Conservation (phyloP, 2,888 invertebrate genomes). For the Vesta saturnalis region DNA sequence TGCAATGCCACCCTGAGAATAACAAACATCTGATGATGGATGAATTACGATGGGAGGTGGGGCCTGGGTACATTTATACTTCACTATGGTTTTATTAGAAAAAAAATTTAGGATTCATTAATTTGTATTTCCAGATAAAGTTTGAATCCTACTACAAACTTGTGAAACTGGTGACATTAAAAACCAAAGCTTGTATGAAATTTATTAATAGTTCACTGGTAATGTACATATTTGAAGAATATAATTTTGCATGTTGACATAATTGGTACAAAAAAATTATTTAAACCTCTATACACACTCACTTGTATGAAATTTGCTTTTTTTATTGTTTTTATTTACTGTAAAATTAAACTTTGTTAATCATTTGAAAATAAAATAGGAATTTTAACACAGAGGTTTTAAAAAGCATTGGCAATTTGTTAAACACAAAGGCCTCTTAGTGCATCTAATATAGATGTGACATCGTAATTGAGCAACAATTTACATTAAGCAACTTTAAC, state of each 20-base stretch:
- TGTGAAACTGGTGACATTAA: too few species aligned
- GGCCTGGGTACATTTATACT: too few species aligned
- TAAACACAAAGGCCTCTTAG: constrained; percentile 29
- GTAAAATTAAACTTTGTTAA: background rate
- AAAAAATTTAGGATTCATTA: too few species aligned
- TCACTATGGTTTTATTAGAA: too few species aligned
- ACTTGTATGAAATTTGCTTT: background rate
- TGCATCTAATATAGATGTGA: constrained; percentile 25
- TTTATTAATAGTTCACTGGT: background rate
- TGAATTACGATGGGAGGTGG: too few species aligned
- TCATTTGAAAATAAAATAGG: background rate
- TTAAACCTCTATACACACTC: background rate
- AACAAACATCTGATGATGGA: too few species aligned
- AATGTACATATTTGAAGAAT: background rate
- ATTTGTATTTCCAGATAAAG: too few species aligned
- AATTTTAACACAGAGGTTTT: constrained; percentile 1
- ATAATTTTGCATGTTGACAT: background rate
- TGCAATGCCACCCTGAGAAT: too few species aligned
- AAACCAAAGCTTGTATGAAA: background rate
- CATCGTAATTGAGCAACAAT: constrained; percentile 3
- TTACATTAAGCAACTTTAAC: constrained; percentile 3
- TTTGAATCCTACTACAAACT: too few species aligned
- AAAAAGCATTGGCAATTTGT: constrained; percentile 14
- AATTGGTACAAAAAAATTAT: background rate
- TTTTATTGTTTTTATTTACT: background rate